Base-by-base conservation (phyloP, 2,797 vertebrate species). In the Hyperoplus immaculatus region DNA sequence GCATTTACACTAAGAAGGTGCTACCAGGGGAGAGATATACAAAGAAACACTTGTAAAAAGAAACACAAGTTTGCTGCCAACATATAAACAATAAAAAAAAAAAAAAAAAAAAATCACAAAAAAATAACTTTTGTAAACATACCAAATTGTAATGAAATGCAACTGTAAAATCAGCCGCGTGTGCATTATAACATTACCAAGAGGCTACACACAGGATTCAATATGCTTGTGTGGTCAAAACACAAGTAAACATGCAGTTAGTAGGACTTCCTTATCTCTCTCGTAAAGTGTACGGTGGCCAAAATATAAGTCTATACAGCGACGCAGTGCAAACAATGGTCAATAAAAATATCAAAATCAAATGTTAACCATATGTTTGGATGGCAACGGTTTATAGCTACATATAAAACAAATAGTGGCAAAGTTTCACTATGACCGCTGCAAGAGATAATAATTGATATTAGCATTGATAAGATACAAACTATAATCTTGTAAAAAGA, bases 71-170 rank as follows among this genome's bases (percentile, higher is more conserved):
- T 64, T 78, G 61, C 70, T 75, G 82, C 72, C 56, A 65, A 70
- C 12, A 49, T 53, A 58, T 72, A 50, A 77, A 68, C 41, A 77
- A 72, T 38, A 5, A 75, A 49, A 63, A 55, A 58, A 42, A 72
- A 49, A 39, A 10, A 51, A 63, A 36, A 14, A 77, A 69, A 11
- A 49, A 41, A 10, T 46, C 58, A 36, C n/a, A 77, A 69, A 11
- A 36, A 62, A 77, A 14, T 62, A 58, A 69, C n/a, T 61, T 80
- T 54, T 92, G 88, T 92, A 93, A 91, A 93, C 82, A 90, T 81
- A 86, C 39, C 63, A 67, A 81, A 75, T 72, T 81, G 75, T 51
- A 86, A 75, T 67, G 63, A 83, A 69, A 75, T 11, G 39, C 21
- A 69, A 56, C 75, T 76, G 59, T 59, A 81, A 75, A 80, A 76